Percentiles rank a stretch among this genome's conserved stretches.
Conservation (phyloP, 1,140 invertebrate species). For the Hestina assimilis region DNA sequence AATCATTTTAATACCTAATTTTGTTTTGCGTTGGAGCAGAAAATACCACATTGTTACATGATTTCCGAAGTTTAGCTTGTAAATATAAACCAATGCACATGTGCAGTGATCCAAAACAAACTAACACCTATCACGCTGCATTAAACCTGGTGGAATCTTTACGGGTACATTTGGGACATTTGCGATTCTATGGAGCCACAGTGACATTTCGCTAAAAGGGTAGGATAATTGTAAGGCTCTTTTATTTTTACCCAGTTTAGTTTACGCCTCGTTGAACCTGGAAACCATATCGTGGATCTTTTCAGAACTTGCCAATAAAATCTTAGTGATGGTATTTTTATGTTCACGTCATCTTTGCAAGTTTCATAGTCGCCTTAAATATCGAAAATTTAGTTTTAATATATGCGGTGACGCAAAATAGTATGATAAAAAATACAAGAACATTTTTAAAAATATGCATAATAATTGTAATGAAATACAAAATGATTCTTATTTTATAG, state of each 20-base stretch:
- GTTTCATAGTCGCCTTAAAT: background rate
- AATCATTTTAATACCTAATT: too few species aligned
- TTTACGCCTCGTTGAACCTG: conserved; percentile 13
- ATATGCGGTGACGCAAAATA: too few species aligned
- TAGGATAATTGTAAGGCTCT: conserved; percentile 43
- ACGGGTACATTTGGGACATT: conserved; percentile 48
- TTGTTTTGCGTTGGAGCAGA: too few species aligned
- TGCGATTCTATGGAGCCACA: conserved; percentile 46
- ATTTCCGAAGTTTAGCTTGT: background rate
- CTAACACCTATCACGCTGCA: conserved; percentile 40
- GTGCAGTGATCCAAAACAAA: conserved; percentile 46
- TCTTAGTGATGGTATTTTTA: background rate
- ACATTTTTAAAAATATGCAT: too few species aligned
- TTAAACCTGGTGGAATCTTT: conserved; percentile 49
- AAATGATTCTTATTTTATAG: background rate
- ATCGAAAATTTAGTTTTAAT: too few species aligned
- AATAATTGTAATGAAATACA: background rate
- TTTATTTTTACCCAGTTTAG: conserved; percentile 32
- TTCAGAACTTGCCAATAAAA: background rate
- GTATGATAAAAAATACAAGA: too few species aligned
- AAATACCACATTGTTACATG: background rate
- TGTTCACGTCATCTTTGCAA: background rate
- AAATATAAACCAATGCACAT: conserved; percentile 19
- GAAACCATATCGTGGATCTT: conserved; percentile 5
- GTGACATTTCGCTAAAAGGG: conserved; percentile 61